phyloP scores from a whole-genome alignment of 30 jellyfish, hydroid and myxozoan genomes.

The Turritopsis rubra region DNA sequence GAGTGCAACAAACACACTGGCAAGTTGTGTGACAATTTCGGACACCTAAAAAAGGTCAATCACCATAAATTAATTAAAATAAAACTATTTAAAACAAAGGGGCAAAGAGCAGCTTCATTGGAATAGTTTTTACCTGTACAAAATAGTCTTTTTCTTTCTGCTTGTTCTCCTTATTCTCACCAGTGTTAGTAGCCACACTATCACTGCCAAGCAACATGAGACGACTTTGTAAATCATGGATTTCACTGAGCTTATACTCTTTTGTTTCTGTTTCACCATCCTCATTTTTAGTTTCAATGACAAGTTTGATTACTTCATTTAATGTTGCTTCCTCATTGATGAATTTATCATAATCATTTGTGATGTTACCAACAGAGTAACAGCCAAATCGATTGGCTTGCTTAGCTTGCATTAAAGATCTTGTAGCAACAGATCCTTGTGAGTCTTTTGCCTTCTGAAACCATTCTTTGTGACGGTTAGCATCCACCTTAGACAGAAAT shows the following conservation, averaged over 20 bases:
- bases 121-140: slow-evolving; percentile 64
- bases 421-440: slow-evolving; percentile 61
- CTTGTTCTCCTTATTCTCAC: not conserved
- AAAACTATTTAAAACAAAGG: not conserved
- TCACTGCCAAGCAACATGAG: slow-evolving; percentile 57
- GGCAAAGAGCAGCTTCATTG: not conserved
- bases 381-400: slow-evolving; percentile 47
- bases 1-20: slow-evolving; percentile 30
- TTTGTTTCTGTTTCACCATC: not conserved
- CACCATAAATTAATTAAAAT: not conserved
- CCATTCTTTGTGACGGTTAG: slow-evolving; percentile 50
- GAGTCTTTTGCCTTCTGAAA: slow-evolving; percentile 52
- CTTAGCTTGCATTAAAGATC: slow-evolving; percentile 60
- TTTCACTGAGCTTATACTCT: slow-evolving; percentile 30
- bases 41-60: slow-evolving; percentile 19
- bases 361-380: slow-evolving; percentile 34
- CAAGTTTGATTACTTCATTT: not conserved
- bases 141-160: slow-evolving; percentile 41
- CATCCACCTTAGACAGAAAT: slow-evolving; percentile 26
- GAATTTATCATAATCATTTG: not conserved
- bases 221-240: slow-evolving; percentile 60
- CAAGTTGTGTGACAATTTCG: slow-evolving; percentile 36
- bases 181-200: too few relatives aligned
- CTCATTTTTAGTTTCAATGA: not conserved
- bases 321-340: not conserved